These are phyloP conservation scores for Tanypteryx hageni DNA, from an alignment of 2,888 invertebrate genomes.

Conservation along the genomic window DNA sequence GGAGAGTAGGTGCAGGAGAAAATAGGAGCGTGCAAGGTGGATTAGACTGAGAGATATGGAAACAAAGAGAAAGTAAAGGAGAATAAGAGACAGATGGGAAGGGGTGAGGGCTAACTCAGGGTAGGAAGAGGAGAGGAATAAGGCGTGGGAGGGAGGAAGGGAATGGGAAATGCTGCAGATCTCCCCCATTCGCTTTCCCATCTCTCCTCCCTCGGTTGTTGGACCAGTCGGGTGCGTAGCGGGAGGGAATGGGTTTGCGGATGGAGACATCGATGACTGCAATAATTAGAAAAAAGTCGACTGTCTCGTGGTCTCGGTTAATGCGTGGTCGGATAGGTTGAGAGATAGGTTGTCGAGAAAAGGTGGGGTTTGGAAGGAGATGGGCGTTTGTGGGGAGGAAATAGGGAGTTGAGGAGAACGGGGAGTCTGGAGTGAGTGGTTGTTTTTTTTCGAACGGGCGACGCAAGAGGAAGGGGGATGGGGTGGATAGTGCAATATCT, in stretches of 20 bases:
- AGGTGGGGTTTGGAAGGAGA: background rate
- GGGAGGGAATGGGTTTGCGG: background rate
- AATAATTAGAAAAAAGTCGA: no score
- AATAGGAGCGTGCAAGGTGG: background rate
- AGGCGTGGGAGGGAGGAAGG: no score
- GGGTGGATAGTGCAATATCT: constrained; percentile 18
- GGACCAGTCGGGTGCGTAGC: background rate
- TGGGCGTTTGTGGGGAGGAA: background rate
- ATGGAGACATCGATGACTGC: no score
- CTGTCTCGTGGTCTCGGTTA: background rate
- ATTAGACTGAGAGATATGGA: constrained; percentile 35
- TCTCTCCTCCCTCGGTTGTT: background rate
- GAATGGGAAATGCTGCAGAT: no score
- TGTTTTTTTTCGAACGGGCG: background rate
- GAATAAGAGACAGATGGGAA: background rate
- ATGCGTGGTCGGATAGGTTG: background rate
- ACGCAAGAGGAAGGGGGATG: background rate
- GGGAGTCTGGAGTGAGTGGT: background rate
- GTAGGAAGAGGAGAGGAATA: background rate
- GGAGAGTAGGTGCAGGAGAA: background rate
- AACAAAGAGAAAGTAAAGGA: background rate
- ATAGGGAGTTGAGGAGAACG: background rate
- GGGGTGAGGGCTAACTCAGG: background rate
- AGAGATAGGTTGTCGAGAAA: background rate
- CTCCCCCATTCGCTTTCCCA: background rate